Percentiles rank a stretch among this genome's conserved stretches.
phyloP scores from a whole-genome alignment of 2,113 vertebrate genomes.

The Lophochroa leadbeateri region DNA sequence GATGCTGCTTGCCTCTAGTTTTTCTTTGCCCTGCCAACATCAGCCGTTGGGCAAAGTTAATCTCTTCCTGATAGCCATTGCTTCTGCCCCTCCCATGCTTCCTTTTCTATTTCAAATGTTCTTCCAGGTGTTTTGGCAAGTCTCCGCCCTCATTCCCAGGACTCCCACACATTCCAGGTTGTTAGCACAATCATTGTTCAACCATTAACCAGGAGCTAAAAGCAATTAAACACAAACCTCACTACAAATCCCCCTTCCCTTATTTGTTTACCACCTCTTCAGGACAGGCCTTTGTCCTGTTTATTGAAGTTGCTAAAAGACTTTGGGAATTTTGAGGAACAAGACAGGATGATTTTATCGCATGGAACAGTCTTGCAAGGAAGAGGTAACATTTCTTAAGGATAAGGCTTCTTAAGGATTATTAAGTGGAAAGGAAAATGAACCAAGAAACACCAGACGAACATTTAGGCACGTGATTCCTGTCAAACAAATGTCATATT shows the following conservation, averaged over 20 bases:
- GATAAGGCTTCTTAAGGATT: background rate
- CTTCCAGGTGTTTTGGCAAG: slow-evolving; percentile 25
- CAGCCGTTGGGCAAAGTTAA: background rate
- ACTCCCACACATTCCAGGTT: background rate
- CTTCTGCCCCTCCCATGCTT: background rate
- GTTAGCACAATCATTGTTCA: background rate
- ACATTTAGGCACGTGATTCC: background rate
- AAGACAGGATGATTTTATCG: background rate
- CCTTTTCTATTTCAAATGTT: background rate
- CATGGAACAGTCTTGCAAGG: background rate
- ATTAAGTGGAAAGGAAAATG: background rate
- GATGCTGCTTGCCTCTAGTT: background rate
- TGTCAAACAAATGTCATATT: background rate
- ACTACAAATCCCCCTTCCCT: background rate
- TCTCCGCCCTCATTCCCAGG: background rate
- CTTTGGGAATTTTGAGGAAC: background rate
- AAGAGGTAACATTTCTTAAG: background rate
- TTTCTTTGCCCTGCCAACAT: background rate
- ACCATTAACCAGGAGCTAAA: background rate
- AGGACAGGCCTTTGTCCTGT: background rate
- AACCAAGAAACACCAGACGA: background rate
- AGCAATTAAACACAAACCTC: background rate
- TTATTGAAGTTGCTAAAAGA: background rate
- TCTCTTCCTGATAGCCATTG: background rate
- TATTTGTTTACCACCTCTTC: background rate